These are phyloP conservation scores for Amazona guildingii DNA, from an alignment of 2,113 vertebrate genomes.

Conservation along the genomic window DNA sequence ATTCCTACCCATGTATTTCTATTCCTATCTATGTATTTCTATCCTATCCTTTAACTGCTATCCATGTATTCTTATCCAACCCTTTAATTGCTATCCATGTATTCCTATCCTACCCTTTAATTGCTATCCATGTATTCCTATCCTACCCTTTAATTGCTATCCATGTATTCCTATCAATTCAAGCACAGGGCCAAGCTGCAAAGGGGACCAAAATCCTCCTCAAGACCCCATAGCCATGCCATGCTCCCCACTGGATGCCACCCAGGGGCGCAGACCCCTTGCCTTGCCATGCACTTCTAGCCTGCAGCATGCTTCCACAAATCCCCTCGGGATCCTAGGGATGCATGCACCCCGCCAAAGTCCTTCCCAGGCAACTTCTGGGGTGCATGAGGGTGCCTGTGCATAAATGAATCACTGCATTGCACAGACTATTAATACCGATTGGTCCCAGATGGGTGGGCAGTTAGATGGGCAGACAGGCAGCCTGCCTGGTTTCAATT, in stretches of 20 bases:
- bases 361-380: not conserved
- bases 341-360: fast-evolving
- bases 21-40: not conserved
- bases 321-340: fast-evolving
- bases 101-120: not conserved
- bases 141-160: not conserved
- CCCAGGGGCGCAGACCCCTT: not conserved
- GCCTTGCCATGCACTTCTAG: not conserved
- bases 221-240: not conserved
- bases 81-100: not conserved
- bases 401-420: not conserved
- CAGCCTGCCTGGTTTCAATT: not conserved
- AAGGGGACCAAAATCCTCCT: not conserved
- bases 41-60: not conserved
- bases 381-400: not conserved
- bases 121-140: not conserved
- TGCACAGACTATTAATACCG: not conserved
- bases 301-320: not conserved
- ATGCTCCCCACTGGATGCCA: not conserved
- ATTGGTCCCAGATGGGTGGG: not conserved
- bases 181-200: not conserved
- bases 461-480: not conserved
- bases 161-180: not conserved
- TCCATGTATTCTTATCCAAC: not conserved
- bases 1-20: not conserved